phyloP scores from a whole-genome alignment of 2,113 vertebrate genomes.

The Bathybates hornii region DNA sequence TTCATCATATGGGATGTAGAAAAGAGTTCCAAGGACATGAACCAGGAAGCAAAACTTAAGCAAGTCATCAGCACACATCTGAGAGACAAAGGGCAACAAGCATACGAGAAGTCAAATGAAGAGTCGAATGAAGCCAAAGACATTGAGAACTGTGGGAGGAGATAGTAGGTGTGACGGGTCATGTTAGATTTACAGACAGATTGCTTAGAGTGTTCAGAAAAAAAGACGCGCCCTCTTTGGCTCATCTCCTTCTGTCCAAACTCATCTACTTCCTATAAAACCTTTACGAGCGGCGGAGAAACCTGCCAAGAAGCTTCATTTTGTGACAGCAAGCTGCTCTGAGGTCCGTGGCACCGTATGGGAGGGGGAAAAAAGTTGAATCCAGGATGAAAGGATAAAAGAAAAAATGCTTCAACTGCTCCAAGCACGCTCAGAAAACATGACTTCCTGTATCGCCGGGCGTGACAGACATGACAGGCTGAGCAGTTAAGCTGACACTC shows the following conservation, averaged over 20 bases:
- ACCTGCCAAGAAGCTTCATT: neutral
- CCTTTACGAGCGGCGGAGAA: neutral
- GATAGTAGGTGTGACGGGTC: neutral
- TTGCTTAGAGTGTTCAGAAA: neutral
- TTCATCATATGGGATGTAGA: neutral
- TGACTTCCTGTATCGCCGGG: conserved; percentile 51
- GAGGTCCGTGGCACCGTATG: neutral
- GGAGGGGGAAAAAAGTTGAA: neutral
- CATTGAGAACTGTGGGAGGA: neutral
- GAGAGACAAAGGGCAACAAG: neutral
- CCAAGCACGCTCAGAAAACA: conserved; percentile 29
- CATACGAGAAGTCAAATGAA: neutral
- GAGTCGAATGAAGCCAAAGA: neutral
- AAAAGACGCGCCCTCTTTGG: neutral
- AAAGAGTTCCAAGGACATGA: neutral
- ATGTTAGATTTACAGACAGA: neutral
- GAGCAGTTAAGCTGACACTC: conserved; percentile 49
- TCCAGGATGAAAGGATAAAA: neutral
- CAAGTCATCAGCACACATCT: neutral
- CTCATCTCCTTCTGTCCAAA: neutral
- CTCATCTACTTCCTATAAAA: conserved; percentile 3
- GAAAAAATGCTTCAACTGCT: conserved; percentile 26
- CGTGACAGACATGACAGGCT: conserved; percentile 65
- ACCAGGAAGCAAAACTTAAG: neutral
- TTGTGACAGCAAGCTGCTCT: neutral